Evolutionary conservation across 2,888 invertebrate species (phyloP).

Genomic region (Erebia aethiops): DNA sequence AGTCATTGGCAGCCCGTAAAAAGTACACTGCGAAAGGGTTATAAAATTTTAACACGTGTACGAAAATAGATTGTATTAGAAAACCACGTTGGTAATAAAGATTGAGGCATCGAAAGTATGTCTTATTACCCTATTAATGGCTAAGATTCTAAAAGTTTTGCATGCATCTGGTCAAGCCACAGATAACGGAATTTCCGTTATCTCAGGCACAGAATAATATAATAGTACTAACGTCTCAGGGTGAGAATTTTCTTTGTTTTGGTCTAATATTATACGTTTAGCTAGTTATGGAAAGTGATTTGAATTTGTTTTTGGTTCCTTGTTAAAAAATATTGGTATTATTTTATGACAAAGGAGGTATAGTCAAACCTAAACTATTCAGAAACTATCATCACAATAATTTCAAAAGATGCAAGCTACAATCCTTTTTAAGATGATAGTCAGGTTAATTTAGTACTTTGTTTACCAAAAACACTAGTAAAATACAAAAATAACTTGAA

Average conservation of each 20-base stretch:
- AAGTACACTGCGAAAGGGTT: slow-evolving; percentile 67
- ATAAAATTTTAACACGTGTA: slow-evolving; percentile 63
- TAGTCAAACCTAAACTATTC: too few species aligned
- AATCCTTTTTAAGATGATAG: background rate
- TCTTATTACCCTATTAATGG: slow-evolving; percentile 4
- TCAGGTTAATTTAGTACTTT: background rate
- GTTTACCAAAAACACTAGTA: background rate
- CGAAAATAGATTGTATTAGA: slow-evolving; percentile 58
- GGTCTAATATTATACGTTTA: background rate
- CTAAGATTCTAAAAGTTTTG: slow-evolving; percentile 7
- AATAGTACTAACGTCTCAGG: too few species aligned
- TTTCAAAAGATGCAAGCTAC: background rate
- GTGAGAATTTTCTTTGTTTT: background rate
- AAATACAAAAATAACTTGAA: background rate
- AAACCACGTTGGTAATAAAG: slow-evolving; percentile 2
- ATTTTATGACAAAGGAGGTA: too few species aligned
- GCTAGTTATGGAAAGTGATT: background rate
- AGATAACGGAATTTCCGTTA: too few species aligned
- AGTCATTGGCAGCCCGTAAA: slow-evolving; percentile 76
- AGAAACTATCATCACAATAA: background rate
- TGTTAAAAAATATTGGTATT: too few species aligned
- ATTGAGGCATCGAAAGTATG: slow-evolving; percentile 2
- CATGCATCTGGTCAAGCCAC: background rate
- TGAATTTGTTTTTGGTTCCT: background rate
- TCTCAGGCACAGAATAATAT: too few species aligned